These are phyloP conservation scores for Arctia plantaginis DNA, from an alignment of 2,888 invertebrate genomes.

Conservation along the genomic window DNA sequence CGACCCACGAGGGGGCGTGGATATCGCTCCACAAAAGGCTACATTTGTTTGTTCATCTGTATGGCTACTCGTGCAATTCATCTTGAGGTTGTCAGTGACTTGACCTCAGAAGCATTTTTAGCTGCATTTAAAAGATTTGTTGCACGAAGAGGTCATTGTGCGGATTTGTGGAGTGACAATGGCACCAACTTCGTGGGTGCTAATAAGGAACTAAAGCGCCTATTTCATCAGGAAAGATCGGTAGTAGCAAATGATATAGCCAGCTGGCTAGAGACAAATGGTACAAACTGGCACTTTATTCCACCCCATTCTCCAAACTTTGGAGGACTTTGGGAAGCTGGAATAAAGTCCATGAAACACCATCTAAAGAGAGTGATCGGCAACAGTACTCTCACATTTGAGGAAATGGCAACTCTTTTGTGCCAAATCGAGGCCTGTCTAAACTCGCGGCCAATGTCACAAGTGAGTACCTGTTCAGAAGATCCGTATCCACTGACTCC, in stretches of 20 bases:
- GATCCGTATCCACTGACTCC: neutral
- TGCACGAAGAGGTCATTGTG: conserved; percentile 34
- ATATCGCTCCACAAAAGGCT: conserved; percentile 31
- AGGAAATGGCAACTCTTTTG: neutral
- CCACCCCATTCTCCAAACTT: conserved; percentile 36
- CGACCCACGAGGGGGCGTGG: conserved; percentile 34
- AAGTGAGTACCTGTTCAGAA: neutral
- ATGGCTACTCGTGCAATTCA: conserved; percentile 8
- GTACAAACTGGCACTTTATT: conserved; percentile 31
- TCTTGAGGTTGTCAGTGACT: conserved; percentile 34
- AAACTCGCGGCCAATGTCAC: neutral
- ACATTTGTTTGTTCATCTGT: conserved; percentile 43
- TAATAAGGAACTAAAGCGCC: conserved; percentile 22
- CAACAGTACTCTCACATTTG: too few species aligned
- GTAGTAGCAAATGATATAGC: conserved; percentile 4
- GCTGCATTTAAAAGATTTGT: conserved; percentile 41
- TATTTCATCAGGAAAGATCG: conserved; percentile 14
- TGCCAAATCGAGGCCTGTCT: neutral
- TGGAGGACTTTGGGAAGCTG: conserved; percentile 31
- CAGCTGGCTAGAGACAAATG: conserved; percentile 19
- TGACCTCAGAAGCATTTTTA: conserved; percentile 47
- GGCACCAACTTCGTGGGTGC: conserved; percentile 18
- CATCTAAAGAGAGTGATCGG: too few species aligned
- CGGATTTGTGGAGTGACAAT: conserved; percentile 36
- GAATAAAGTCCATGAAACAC: too few species aligned